Percentiles rank a stretch among this genome's conserved stretches.
Conservation (phyloP, 1,140 invertebrate genomes). For the Pseudomyrmex dendroicus region DNA sequence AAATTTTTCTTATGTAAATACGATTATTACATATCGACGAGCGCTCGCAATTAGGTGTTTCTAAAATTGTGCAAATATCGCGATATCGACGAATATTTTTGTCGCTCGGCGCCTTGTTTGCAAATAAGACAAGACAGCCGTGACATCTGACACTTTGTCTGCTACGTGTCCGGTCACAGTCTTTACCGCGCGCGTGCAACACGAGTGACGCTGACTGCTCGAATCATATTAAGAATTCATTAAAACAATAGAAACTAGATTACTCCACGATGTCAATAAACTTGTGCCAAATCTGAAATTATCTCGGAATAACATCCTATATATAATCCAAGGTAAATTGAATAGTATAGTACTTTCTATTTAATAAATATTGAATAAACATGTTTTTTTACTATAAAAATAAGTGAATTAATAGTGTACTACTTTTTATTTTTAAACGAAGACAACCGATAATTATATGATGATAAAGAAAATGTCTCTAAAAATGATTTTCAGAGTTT, state of each 20-base stretch:
- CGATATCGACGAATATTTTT: constrained; percentile 60
- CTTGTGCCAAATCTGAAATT: not conserved
- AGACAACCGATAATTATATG: too few species aligned
- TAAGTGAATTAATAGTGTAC: too few species aligned
- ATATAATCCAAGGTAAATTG: too few species aligned
- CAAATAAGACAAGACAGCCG: constrained; percentile 82
- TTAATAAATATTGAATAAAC: too few species aligned
- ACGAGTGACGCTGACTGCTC: constrained; percentile 51
- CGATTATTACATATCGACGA: not conserved
- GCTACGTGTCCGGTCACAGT: constrained; percentile 60
- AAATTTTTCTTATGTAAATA: not conserved
- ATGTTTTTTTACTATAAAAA: too few species aligned
- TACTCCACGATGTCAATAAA: constrained; percentile 67
- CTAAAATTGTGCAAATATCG: constrained; percentile 5
- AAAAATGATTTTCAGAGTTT: too few species aligned
- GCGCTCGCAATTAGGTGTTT: not conserved
- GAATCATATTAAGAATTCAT: constrained; percentile 57
- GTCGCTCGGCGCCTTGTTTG: constrained; percentile 73
- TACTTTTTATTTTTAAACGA: too few species aligned
- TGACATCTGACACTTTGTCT: constrained; percentile 82
- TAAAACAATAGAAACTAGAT: constrained; percentile 75
- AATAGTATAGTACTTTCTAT: too few species aligned
- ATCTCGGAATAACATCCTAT: not conserved
- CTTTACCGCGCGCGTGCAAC: constrained; percentile 45
- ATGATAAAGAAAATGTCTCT: too few species aligned